These are phyloP conservation scores for Dolichoris vasculosae DNA, from an alignment of 1,140 invertebrate species.

Conservation along the genomic window DNA sequence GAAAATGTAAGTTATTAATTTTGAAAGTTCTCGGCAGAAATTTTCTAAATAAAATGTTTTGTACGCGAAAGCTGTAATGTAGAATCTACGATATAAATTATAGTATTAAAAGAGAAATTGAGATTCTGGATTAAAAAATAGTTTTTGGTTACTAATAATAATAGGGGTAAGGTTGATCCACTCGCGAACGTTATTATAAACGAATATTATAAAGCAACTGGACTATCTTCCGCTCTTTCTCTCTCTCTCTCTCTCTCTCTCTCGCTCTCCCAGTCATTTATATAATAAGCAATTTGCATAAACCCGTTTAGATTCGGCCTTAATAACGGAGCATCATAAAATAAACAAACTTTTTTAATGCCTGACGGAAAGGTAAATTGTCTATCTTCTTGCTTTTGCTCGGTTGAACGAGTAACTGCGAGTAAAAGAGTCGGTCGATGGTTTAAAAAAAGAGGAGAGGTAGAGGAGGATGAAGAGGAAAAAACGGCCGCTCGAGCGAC, in stretches of 20 bases:
- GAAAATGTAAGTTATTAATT: too few species aligned
- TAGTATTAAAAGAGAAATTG: too few species aligned
- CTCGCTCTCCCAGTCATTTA: slow-evolving; percentile 7
- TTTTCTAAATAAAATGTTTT: too few species aligned
- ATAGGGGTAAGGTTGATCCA: background rate
- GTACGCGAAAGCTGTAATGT: too few species aligned
- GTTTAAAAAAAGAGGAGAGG: background rate
- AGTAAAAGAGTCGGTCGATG: slow-evolving; percentile 25
- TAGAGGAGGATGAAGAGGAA: background rate
- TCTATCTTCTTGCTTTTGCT: background rate
- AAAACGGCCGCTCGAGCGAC: background rate
- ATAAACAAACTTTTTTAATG: slow-evolving; percentile 61
- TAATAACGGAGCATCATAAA: slow-evolving; percentile 56
- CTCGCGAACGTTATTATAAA: too few species aligned
- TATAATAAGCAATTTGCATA: slow-evolving; percentile 67
- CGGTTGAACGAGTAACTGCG: background rate
- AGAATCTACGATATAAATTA: too few species aligned
- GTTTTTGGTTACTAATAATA: background rate
- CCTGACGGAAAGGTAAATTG: slow-evolving; percentile 3
- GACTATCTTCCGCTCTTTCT: background rate
- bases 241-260: background rate
- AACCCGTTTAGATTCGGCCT: slow-evolving; percentile 60
- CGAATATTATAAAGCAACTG: background rate
- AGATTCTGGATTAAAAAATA: too few species aligned
- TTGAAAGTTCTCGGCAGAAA: too few species aligned